phyloP scores from a whole-genome alignment of 1,140 invertebrate species.

The Coenobita brevimanus region DNA sequence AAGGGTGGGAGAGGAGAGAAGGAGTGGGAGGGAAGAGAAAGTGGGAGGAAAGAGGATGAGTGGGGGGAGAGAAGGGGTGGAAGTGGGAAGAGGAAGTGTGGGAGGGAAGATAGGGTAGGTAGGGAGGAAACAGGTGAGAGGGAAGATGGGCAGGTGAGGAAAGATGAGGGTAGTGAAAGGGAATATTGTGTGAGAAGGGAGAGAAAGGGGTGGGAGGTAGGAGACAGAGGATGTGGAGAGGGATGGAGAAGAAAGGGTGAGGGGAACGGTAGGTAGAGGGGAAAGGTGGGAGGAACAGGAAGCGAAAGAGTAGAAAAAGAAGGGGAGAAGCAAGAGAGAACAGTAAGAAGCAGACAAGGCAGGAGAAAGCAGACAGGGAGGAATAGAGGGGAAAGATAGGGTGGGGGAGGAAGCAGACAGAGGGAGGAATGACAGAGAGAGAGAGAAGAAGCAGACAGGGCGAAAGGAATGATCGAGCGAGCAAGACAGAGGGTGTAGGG shows the following conservation, averaged over 20 bases:
- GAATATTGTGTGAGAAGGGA: background rate
- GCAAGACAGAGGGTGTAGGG: background rate
- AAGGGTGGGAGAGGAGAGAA: too few species aligned
- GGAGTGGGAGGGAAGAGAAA: too few species aligned
- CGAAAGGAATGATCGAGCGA: background rate
- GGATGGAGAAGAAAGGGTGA: too few species aligned
- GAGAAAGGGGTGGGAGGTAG: background rate
- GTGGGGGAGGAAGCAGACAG: background rate
- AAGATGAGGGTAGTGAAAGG: background rate
- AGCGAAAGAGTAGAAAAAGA: too few species aligned
- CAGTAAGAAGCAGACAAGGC: background rate
- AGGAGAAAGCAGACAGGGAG: background rate
- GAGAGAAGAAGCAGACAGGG: background rate
- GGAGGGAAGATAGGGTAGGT: background rate
- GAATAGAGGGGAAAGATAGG: background rate
- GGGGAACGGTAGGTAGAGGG: background rate
- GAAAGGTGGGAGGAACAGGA: background rate
- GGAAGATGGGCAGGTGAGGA: too few species aligned
- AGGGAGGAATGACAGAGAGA: background rate
- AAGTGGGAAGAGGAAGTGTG: background rate
- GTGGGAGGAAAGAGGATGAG: too few species aligned
- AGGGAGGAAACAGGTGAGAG: background rate
- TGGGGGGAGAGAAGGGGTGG: too few species aligned
- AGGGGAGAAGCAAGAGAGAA: background rate
- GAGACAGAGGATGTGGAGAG: background rate